phyloP scores from a whole-genome alignment of 2,113 vertebrate species.

The Cichladusa arquata region DNA sequence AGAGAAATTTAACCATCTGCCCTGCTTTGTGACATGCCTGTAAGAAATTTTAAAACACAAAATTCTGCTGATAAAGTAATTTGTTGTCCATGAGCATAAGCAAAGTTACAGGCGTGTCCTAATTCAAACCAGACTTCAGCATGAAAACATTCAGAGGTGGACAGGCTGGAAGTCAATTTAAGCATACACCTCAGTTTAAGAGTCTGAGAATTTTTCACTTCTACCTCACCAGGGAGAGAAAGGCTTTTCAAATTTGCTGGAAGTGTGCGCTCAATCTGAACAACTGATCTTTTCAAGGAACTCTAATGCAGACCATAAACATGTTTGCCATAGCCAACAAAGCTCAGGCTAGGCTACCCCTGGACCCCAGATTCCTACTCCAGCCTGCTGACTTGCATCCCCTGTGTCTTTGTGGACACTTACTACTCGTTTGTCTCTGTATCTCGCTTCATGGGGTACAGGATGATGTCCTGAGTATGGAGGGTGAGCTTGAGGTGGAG shows the following conservation, averaged over 20 bases:
- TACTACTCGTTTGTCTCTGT: slow-evolving; percentile 88
- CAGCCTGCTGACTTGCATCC: not conserved
- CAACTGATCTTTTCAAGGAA: not conserved
- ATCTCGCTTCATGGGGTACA: slow-evolving; percentile 86
- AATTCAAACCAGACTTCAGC: not conserved
- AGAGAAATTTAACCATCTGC: not conserved
- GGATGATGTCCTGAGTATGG: slow-evolving; percentile 91
- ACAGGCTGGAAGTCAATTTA: not conserved
- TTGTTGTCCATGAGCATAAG: not conserved
- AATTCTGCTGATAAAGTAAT: not conserved
- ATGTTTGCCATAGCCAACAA: not conserved
- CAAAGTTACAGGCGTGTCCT: not conserved
- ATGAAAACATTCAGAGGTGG: not conserved
- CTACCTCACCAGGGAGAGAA: not conserved
- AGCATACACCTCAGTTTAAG: not conserved
- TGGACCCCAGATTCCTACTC: not conserved
- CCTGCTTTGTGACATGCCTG: not conserved
- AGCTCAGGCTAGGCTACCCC: not conserved
- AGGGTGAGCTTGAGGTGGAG: slow-evolving; percentile 88
- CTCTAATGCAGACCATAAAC: not conserved
- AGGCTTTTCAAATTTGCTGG: not conserved
- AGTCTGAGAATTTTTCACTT: not conserved
- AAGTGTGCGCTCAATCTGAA: not conserved
- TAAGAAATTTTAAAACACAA: not conserved
- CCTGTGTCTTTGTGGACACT: slow-evolving; percentile 48